Base-by-base conservation (phyloP, 37 sponge, comb jelly and placozoan genomes). In the Mnemiopsis leidyi region DNA sequence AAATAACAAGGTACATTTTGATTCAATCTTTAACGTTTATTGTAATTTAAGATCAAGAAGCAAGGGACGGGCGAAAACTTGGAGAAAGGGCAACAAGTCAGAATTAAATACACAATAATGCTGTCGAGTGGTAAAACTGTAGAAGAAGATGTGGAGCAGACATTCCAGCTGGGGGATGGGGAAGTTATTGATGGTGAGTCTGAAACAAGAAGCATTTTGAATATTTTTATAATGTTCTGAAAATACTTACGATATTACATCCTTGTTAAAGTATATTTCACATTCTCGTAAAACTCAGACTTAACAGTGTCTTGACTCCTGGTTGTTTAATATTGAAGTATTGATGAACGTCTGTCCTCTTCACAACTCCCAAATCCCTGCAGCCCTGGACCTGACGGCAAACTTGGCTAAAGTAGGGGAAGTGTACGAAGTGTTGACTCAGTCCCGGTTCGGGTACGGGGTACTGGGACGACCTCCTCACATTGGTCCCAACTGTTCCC, bases 401-500 rank as follows among this genome's bases (percentile, higher is more conserved):
- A 85, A 85, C 61, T 28, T 85, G 90, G 90, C 90, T 40, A 85
- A 85, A 40, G 90, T 85, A 20, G 90, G 90, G 5, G 90, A 85
- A 39, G 61, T 85, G 36, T 85, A 40, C 61, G 90, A 85, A 37
- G 90, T 29, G 13, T 23, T 40, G 61, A 13, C 90, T 29, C n/a
- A 85, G 39, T 36, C 90, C 61, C 39, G 90, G 61, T 85, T 85
- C 30, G 90, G 36, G 21, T 85, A 85, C 36, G 90, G 90, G 3
- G 30, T 40, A 23, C 90, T 85, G 1, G 90, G 90, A 2, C 39
- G 48, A 39, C 90, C 90, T 2, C 90, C 90, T 39, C 90, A 85
- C 90, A 85, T 85, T 85, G 61, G 61, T 28, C 48, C 90, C 39
- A 85, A 40, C 90, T 85, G 61, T 39, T 85, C 90, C 13, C 38